phyloP scores from a whole-genome alignment of 1,140 invertebrate genomes.

The Laupala kohalensis region DNA sequence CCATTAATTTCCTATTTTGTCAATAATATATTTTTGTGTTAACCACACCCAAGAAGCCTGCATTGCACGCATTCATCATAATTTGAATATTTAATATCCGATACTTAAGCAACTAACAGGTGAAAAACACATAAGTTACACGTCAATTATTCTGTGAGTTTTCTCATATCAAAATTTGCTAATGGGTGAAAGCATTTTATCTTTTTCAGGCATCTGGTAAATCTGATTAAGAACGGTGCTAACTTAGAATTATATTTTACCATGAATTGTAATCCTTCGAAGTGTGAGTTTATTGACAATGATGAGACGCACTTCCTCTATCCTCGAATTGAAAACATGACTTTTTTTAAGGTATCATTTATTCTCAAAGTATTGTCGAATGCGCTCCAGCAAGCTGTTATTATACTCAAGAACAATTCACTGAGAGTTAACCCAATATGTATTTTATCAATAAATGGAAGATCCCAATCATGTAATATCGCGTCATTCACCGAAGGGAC shows the following conservation, averaged over 20 bases:
- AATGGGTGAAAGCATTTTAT: neutral
- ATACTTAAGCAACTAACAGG: neutral
- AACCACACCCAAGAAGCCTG: neutral
- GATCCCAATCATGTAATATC: neutral
- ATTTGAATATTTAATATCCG: neutral
- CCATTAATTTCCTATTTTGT: neutral
- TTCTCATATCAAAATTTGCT: neutral
- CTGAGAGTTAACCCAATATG: neutral
- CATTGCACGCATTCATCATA: neutral
- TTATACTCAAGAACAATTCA: neutral
- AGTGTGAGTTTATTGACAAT: neutral
- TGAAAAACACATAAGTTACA: neutral
- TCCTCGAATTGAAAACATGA: too few species aligned
- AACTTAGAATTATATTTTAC: neutral
- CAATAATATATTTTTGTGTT: neutral
- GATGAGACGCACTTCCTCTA: neutral
- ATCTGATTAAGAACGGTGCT: neutral
- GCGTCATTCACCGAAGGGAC: neutral
- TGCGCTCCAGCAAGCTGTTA: neutral
- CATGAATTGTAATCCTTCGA: neutral
- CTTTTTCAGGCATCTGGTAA: neutral
- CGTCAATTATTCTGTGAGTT: neutral
- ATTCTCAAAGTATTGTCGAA: too few species aligned
- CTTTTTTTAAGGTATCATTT: too few species aligned
- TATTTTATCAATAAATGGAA: neutral